Evolutionary conservation across 2,888 invertebrate species (phyloP), one percentile per base, ranked within the genome.

Genomic region (Apodemia mormo): DNA sequence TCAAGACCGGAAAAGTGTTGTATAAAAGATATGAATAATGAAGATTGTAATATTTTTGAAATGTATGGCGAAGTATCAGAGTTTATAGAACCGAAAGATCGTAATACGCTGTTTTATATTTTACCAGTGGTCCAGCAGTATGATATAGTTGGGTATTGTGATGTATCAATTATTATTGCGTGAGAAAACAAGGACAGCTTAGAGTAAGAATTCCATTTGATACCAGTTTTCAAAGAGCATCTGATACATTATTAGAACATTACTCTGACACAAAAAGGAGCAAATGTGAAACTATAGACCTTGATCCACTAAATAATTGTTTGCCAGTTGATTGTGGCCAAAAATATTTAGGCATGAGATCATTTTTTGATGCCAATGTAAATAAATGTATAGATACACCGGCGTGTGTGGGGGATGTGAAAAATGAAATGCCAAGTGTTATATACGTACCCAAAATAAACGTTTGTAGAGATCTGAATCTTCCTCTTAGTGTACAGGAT

Each of bases 121-220:
- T 85, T 85, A 43, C 88, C 89, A 12, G 78, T 83, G 0, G 65
- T 89, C 56, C 79, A 79, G 56, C 86, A 82, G 68, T 82, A 89
- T 66, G 87, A 90, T 71, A 82, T 85, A 74, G 68, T 82, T 10
- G 92, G 92, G 1, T 82, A 80, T 65, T 90, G 90, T 66, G 76
- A 82, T 70, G 80, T 90, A 22, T 33, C 74, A 73, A 82, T 12
- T 82, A 79, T 70, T 76, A 74, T 68, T 89, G 86, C 71, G 76
- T 76, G 12, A 75, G 69, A 40, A 76, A 56, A 67, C 78, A 67
- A 14, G 72, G 75, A 12, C 76, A 68, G 77, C 76, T 68, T 72
- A 77, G 70, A 58, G 73, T 86, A 2, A 79, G 73, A 54, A 80
- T 88, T 64, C 76, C 81, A 14, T 89, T 91, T 70, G 85, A 90